Conservation (phyloP, 1,140 invertebrate genomes). For the Glomeris maerens region DNA sequence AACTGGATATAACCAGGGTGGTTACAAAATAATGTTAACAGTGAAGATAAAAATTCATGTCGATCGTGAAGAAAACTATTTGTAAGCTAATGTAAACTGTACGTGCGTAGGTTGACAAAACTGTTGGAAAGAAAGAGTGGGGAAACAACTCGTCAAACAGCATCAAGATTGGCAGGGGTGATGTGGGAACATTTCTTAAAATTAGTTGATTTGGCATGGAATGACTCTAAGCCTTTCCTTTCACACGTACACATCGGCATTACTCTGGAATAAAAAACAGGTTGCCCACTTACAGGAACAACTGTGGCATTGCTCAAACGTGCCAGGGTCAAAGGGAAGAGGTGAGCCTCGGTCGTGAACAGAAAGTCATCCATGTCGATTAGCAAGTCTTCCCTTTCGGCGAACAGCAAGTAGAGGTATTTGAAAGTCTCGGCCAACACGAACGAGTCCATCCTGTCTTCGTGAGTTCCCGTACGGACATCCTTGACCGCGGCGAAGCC, state of each 20-base stretch:
- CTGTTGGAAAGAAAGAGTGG: no score
- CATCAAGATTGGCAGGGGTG: no score
- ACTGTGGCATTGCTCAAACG: conserved; percentile 30
- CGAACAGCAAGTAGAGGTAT: conserved; percentile 88
- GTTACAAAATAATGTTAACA: no score
- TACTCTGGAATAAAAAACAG: not conserved
- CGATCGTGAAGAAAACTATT: no score
- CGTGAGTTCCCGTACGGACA: conserved; percentile 73
- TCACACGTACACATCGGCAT: conserved; percentile 2
- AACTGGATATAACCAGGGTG: no score
- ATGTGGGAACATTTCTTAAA: no score
- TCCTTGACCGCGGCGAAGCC: conserved; percentile 94
- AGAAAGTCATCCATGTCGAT: conserved; percentile 92
- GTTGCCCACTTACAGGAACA: conserved; percentile 28
- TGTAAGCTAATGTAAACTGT: no score
- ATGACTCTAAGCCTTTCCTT: no score
- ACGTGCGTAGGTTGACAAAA: no score
- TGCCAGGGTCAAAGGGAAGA: conserved; percentile 73
- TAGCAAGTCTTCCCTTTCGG: conserved; percentile 69
- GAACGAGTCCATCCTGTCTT: conserved; percentile 96
- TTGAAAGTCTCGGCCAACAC: conserved; percentile 96
- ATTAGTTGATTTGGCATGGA: no score
- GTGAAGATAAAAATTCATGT: no score
- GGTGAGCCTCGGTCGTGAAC: conserved; percentile 93
- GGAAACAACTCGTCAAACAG: no score